Percentiles rank a stretch among this genome's conserved stretches.
Conservation (phyloP, 2,797 vertebrate genomes). For the Antrozous pallidus region DNA sequence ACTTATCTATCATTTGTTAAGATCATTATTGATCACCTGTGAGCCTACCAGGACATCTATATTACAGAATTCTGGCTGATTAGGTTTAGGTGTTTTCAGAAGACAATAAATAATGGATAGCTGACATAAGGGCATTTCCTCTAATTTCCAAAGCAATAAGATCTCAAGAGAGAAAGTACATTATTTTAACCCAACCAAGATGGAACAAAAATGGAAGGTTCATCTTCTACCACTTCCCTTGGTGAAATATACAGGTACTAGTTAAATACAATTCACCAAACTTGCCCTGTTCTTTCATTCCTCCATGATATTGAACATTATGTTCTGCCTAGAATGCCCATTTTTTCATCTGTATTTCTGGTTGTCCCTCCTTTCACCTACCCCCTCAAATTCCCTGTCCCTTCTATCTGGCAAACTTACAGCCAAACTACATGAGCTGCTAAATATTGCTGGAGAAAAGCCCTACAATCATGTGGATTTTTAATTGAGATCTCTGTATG, state of each 20-base stretch:
- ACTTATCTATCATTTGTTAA: neutral
- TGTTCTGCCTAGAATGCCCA: neutral
- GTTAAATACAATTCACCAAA: neutral
- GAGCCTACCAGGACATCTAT: neutral
- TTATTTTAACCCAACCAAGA: neutral
- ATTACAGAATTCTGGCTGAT: neutral
- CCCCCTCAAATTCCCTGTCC: neutral
- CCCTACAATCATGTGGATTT: neutral
- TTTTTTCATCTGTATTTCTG: neutral
- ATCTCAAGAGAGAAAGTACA: neutral
- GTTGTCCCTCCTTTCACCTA: neutral
- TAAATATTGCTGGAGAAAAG: conserved; percentile 5
- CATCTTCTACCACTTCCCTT: neutral
- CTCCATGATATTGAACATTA: neutral
- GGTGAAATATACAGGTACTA: neutral
- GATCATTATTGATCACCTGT: neutral
- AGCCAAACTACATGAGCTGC: neutral
- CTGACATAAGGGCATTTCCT: neutral
- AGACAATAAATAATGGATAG: neutral
- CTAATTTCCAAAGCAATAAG: conserved; percentile 19
- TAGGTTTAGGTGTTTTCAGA: neutral
- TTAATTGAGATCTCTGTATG: conserved; percentile 9
- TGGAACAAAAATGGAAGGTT: neutral
- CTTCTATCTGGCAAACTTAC: neutral
- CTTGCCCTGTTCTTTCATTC: neutral